Conservation (phyloP, 2,888 invertebrate species). For the Therioaphis trifolii region DNA sequence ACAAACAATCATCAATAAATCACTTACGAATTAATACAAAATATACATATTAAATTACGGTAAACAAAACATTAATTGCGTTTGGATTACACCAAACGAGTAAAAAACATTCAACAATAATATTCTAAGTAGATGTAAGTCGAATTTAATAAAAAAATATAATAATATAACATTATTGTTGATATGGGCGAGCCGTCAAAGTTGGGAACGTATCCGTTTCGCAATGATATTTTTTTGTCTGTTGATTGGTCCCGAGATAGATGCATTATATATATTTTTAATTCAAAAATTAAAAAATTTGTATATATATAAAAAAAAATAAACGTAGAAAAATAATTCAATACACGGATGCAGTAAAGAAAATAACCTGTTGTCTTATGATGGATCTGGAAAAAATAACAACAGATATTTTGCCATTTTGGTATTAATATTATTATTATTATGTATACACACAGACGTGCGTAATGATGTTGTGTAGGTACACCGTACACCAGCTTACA, state of each 20-base stretch:
- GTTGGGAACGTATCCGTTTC: slow-evolving; percentile 49
- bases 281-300: no score
- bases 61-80: slow-evolving; percentile 32
- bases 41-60: neutral
- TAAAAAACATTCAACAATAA: neutral
- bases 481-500: no score
- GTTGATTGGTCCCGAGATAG: neutral
- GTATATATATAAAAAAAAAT: no score
- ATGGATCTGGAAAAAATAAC: no score
- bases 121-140: neutral
- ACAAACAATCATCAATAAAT: neutral
- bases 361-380: no score
- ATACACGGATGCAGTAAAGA: no score
- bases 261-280: no score
- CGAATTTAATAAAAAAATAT: slow-evolving; percentile 10
- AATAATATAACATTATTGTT: slow-evolving; percentile 33
- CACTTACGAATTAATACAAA: neutral
- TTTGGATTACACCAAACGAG: neutral
- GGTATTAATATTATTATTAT: neutral
- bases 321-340: no score
- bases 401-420: no score
- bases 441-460: neutral
- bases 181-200: slow-evolving; percentile 57
- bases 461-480: no score
- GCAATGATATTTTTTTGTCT: neutral